Evolutionary conservation across 2,797 vertebrate genomes (phyloP).

Genomic region (Pangasius sanitwongsei): DNA sequence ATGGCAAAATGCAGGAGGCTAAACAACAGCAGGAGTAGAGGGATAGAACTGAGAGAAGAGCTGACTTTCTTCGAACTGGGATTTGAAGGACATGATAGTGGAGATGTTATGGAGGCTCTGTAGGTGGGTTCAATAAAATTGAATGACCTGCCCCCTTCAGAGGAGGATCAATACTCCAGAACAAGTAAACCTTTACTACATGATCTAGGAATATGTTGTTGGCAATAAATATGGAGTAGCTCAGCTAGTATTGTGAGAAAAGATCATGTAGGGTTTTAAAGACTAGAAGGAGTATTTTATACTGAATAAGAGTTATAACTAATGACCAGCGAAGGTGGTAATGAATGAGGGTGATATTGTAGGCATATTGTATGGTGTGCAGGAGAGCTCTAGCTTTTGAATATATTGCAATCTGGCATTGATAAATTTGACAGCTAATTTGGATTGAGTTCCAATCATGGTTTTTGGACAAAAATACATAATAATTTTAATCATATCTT

Average conservation of each 20-base stretch:
- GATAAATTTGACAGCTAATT: background rate
- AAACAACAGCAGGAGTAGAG: background rate
- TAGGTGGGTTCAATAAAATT: conserved; percentile 32
- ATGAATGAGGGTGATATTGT: background rate
- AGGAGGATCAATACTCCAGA: conserved; percentile 23
- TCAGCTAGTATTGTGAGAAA: background rate
- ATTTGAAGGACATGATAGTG: conserved; percentile 25
- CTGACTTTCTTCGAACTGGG: background rate
- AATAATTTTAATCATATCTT: background rate
- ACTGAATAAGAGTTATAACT: background rate
- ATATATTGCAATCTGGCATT: background rate
- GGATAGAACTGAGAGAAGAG: background rate
- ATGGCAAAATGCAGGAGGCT: background rate
- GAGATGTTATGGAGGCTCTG: conserved; percentile 20
- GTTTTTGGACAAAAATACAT: background rate
- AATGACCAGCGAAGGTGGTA: background rate
- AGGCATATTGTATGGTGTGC: background rate
- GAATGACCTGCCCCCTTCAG: conserved; percentile 33
- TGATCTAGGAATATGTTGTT: background rate
- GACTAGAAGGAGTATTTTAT: background rate
- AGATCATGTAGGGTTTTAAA: conserved; percentile 11
- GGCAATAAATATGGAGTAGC: conserved; percentile 3
- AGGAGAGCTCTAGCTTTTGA: background rate
- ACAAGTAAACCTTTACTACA: conserved; percentile 28
- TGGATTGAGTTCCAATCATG: background rate